Percentiles rank a stretch among this genome's conserved stretches.
phyloP scores from a whole-genome alignment of 2,113 vertebrate species.

The Osmerus mordax region DNA sequence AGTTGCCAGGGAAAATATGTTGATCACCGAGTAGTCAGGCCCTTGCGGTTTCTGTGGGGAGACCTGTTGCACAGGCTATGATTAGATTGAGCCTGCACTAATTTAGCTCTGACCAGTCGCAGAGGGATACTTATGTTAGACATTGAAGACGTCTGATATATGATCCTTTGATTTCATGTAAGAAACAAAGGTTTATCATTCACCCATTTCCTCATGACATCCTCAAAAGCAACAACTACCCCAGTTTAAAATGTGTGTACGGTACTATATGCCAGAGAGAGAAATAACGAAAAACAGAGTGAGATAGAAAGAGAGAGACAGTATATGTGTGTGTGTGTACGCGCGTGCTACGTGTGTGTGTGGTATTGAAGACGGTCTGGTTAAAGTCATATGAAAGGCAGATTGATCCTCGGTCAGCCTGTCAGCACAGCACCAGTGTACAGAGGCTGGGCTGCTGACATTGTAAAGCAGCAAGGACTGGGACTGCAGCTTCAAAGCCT shows the following conservation, averaged over 20 bases:
- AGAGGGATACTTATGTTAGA: constrained; percentile 34
- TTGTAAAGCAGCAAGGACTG: constrained; percentile 44
- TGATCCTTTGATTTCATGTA: too few relatives aligned
- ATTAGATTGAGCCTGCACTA: constrained; percentile 61
- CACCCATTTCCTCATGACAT: neutral
- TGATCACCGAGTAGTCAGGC: constrained; percentile 62
- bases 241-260: neutral
- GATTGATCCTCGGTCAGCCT: constrained; percentile 25
- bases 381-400: constrained; percentile 34
- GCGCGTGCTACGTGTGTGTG: neutral
- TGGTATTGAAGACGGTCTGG: constrained; percentile 17
- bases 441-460: constrained; percentile 39
- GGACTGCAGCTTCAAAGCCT: constrained; percentile 53
- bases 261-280: neutral
- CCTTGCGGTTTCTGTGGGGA: constrained; percentile 59
- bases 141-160: constrained; percentile 15
- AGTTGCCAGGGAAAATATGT: constrained; percentile 71
- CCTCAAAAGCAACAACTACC: too few relatives aligned
- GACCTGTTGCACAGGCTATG: constrained; percentile 65
- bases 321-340: neutral
- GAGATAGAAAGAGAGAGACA: neutral
- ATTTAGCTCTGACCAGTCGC: constrained; percentile 55
- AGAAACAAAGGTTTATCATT: constrained; percentile 36
- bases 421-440: constrained; percentile 23
- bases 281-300: neutral